phyloP scores from a whole-genome alignment of 1,140 invertebrate species.

The Hesperophylax magnus region DNA sequence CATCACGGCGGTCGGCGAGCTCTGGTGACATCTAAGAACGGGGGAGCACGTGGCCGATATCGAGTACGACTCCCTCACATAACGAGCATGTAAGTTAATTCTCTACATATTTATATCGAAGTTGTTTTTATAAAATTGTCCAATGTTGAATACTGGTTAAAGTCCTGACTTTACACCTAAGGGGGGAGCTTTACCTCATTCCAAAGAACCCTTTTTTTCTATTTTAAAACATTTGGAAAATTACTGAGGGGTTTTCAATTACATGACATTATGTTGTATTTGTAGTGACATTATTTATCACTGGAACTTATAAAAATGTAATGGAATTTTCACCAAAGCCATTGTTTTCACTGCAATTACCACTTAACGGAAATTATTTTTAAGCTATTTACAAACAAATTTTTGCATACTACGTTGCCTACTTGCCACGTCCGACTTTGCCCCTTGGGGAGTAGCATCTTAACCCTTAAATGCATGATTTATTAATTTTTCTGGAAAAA shows the following conservation, averaged over 20 bases:
- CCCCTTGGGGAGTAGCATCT: no score
- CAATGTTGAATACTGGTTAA: neutral
- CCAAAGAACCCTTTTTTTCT: no score
- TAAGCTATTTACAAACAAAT: neutral
- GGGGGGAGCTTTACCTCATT: no score
- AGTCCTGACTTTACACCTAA: neutral
- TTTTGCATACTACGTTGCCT: no score
- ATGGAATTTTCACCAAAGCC: no score
- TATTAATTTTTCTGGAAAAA: no score
- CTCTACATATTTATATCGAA: constrained; percentile 5
- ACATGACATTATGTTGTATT: neutral
- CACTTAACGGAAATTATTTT: neutral
- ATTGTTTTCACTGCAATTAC: neutral
- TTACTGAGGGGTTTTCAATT: neutral
- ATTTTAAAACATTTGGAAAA: neutral
- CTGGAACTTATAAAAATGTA: no score
- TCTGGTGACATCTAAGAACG: constrained; percentile 78
- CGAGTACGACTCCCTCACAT: constrained; percentile 73
- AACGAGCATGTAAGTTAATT: constrained; percentile 66
- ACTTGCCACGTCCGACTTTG: no score
- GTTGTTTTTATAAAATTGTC: no score
- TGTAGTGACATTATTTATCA: no score
- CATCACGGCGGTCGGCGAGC: constrained; percentile 75
- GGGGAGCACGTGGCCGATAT: constrained; percentile 70
- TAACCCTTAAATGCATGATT: no score